Evolutionary conservation across 2,888 invertebrate species (phyloP), one percentile per base, ranked within the genome.

Genomic region (Meloe dianella): DNA sequence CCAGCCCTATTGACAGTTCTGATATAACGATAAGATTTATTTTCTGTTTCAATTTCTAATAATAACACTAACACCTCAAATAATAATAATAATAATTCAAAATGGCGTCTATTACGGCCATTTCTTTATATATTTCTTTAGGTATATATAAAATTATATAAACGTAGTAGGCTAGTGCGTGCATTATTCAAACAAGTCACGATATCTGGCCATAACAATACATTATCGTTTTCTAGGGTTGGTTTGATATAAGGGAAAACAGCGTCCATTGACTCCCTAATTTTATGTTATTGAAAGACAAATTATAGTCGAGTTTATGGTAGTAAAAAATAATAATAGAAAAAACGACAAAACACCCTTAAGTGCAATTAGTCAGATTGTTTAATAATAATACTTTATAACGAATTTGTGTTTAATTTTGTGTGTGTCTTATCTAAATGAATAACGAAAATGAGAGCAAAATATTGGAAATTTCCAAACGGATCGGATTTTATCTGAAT

Each of bases 1-100:
- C 79, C 79, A 79, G 74, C 57, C 54, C 27, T 74, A 75, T 75
- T 78, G 79, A 79, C 79, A 79, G 79, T 72, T 71, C 69, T 67
- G 77, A 77, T 76, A 68, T 51, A 32, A 64, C 60, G 76, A 79
- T 79, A 75, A 78, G 74, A 75, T 75, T 61, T 60, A 60, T 56
- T 54, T 22, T n/a, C 0, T 1, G 27, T 57, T 22, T 14, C 38
- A 29, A 24, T n/a, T 20, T 29, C 24, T 57, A 57, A 30, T 57
- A 30, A 32, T 57, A 17, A n/a, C 29, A 57, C 60, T 60, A 66
- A 60, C 63, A 60, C 66, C 9, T 22, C 9, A 60, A 30, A 64
- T 47, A 9, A n/a, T 47, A 20, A 47, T 47, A 47, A 47, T 47
- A 20, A 8, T 20, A 70, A 68, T 66, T 38, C 74, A 77, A 76